phyloP scores from a whole-genome alignment of 2,888 invertebrate species.

The Anodontia alba region DNA sequence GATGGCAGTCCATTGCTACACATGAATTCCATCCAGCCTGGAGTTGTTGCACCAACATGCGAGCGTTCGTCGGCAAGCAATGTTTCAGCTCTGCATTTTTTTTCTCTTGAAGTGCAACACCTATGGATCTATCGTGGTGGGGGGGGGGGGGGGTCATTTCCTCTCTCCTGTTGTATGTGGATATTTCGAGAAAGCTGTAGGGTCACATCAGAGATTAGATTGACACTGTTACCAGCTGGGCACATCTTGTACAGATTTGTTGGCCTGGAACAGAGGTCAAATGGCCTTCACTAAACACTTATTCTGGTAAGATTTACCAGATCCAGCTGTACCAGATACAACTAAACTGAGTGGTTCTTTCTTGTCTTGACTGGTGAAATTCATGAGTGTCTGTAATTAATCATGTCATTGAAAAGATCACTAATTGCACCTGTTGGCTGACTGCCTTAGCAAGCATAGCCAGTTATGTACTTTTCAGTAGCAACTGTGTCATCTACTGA shows the following conservation, averaged over 20 bases:
- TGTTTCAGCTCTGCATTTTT: slow-evolving; percentile 45
- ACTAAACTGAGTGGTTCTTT: slow-evolving; percentile 43
- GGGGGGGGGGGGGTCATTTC: slow-evolving; percentile 60
- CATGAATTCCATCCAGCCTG: slow-evolving; percentile 52
- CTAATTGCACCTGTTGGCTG: slow-evolving; percentile 51
- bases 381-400: background rate
- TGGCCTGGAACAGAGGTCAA: slow-evolving; percentile 32
- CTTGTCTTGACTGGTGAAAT: slow-evolving; percentile 17
- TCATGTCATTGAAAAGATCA: slow-evolving; percentile 44
- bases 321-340: slow-evolving; percentile 58
- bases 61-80: slow-evolving; percentile 63
- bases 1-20: slow-evolving; percentile 26
- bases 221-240: slow-evolving; percentile 65
- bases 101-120: slow-evolving; percentile 42
- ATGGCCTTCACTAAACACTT: slow-evolving; percentile 57
- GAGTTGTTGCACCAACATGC: slow-evolving; percentile 21
- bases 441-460: slow-evolving; percentile 64
- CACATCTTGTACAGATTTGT: slow-evolving; percentile 58
- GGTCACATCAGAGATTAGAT: slow-evolving; percentile 58
- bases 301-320: slow-evolving; percentile 52
- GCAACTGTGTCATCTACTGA: slow-evolving; percentile 58
- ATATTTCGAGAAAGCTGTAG: slow-evolving; percentile 59
- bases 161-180: slow-evolving; percentile 29
- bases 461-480: slow-evolving; percentile 43
- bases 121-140: slow-evolving; percentile 47